Evolutionary conservation across 2,797 vertebrate species (phyloP), one percentile per base, ranked within the genome.

Genomic region (Gambusia yucatana): DNA sequence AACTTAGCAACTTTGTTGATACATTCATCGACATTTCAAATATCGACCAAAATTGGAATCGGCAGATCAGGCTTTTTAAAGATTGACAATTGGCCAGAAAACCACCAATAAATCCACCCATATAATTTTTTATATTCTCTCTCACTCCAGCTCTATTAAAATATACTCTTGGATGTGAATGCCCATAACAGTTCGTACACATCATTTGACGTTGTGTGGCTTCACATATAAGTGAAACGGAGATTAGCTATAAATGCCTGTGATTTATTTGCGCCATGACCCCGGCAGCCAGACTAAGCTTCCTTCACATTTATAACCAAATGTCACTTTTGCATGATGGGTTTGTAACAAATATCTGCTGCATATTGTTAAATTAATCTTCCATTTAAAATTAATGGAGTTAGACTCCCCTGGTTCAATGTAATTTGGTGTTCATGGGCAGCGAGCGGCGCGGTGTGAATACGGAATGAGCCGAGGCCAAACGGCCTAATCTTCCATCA

Each of bases 351-450:
- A 98, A 99, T 98, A 98, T 98, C 97, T 96, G 96, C 97, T 94
- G 97, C 98, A 99, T 99, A 99, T 99, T 99, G 98, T 99, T 98
- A 99, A 99, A 99, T 99, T 98, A 99, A 99, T 99, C 97, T 99
- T 98, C 98, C 98, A 98, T 99, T 98, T 98, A 98, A 98, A 99
- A 99, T 99, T 99, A 99, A 99, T 99, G 97, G 98, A 98, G 97
- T 99, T 98, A 96, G 97, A 99, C 97, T 99, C 97, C 98, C 98
- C 96, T 96, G 97, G 97, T 99, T 98, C 97, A 98, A 97, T 98
- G 98, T 99, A 99, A 99, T 99, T 99, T 98, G 97, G 93, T 97
- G 97, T 98, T 98, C 97, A 96, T 94, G 93, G 97, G 97, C 97
- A 97, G 96, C 95, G 94, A 96, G 95, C 82, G 92, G 96, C 96